Evolutionary conservation across 2,888 invertebrate species (phyloP).

Genomic region (Lasioglossum vierecki): DNA sequence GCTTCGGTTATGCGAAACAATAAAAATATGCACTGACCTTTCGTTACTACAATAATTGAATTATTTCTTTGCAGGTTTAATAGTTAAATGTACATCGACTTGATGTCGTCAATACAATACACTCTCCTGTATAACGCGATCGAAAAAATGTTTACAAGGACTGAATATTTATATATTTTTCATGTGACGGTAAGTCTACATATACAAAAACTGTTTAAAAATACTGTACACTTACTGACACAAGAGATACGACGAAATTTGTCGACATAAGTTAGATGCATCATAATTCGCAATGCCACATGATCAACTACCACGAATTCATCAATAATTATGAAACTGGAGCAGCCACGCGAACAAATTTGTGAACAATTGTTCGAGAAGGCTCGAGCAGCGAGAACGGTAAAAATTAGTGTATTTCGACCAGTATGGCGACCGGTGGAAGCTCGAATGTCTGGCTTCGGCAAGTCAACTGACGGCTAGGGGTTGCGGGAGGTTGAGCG

Average conservation of each 20-base stretch:
- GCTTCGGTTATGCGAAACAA: background rate
- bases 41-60: background rate
- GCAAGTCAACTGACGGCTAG: background rate
- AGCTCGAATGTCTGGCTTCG: slow-evolving; percentile 34
- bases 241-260: no score
- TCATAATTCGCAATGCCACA: background rate
- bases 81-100: background rate
- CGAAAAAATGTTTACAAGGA: no score
- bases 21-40: background rate
- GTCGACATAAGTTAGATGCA: background rate
- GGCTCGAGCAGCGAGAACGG: background rate
- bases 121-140: no score
- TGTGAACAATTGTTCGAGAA: background rate
- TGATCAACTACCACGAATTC: background rate
- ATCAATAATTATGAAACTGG: background rate
- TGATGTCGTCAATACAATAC: no score
- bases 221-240: no score
- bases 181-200: no score
- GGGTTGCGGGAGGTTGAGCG: slow-evolving; percentile 32
- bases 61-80: background rate
- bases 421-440: background rate
- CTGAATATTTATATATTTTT: no score
- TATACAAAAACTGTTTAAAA: no score
- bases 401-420: slow-evolving; percentile 62
- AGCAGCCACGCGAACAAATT: background rate